Conservation (phyloP, 2,888 invertebrate genomes). For the Pogonocherus hispidulus region DNA sequence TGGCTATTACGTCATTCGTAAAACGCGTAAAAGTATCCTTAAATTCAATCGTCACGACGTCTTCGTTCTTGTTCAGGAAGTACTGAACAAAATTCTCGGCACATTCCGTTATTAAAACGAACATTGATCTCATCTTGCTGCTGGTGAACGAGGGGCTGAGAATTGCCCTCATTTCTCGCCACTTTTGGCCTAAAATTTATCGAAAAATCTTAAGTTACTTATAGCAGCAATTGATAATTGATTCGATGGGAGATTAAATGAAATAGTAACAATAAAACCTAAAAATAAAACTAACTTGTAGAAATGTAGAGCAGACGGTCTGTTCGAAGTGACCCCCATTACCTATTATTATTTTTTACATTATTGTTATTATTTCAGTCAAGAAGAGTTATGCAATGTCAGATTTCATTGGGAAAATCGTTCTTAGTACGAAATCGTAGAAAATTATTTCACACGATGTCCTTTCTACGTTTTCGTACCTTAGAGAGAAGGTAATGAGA, state of each 20-base stretch:
- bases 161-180: conserved; percentile 67
- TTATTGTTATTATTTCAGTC: too few relatives aligned
- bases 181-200: conserved; percentile 37
- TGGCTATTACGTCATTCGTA: conserved; percentile 71
- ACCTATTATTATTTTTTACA: neutral
- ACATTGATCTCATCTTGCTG: conserved; percentile 69
- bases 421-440: neutral
- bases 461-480: too few relatives aligned
- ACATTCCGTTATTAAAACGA: conserved; percentile 59
- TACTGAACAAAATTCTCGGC: conserved; percentile 43
- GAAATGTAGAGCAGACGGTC: too few relatives aligned
- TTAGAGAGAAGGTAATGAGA: too few relatives aligned
- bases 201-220: neutral
- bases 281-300: too few relatives aligned
- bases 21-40: conserved; percentile 64
- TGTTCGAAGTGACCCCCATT: neutral
- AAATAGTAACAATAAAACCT: too few relatives aligned
- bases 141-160: conserved; percentile 68
- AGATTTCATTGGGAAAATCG: neutral
- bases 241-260: too few relatives aligned
- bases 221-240: neutral
- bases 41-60: conserved; percentile 60
- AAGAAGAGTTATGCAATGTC: too few relatives aligned
- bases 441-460: too few relatives aligned
- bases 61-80: conserved; percentile 38